Percentiles rank a stretch among this genome's conserved stretches.
Conservation (phyloP, 2,113 vertebrate genomes). For the Sphyrna mokarran region DNA sequence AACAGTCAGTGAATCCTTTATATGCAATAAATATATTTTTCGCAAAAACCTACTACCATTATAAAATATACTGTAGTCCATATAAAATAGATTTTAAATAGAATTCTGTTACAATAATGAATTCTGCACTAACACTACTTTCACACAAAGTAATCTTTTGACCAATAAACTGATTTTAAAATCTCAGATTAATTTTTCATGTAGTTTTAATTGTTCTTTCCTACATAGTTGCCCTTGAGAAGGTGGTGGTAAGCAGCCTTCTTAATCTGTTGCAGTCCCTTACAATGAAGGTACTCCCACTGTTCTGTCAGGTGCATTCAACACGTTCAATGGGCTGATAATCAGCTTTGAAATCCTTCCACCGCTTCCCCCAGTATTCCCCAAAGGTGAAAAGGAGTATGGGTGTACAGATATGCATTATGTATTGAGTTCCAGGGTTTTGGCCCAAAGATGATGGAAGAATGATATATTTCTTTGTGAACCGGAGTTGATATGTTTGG, state of each 20-base stretch:
- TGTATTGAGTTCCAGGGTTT: not conserved
- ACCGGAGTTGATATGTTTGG: not conserved
- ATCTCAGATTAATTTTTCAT: not conserved
- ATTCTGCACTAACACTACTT: not conserved
- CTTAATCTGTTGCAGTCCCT: not conserved
- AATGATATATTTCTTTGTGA: not conserved
- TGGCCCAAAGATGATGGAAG: not conserved
- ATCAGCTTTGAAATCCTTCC: too few species aligned
- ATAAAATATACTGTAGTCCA: not conserved
- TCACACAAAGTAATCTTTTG: not conserved
- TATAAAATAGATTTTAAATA: not conserved
- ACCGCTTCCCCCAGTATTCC: too few species aligned
- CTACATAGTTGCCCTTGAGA: not conserved
- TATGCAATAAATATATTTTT: not conserved
- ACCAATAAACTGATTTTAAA: not conserved
- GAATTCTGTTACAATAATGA: not conserved
- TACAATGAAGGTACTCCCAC: not conserved
- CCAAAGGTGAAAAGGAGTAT: too few species aligned
- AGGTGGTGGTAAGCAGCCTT: not conserved
- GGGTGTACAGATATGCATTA: too few species aligned
- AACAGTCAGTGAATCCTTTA: not conserved
- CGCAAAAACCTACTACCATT: not conserved
- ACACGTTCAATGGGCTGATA: too few species aligned
- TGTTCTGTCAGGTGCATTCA: not conserved
- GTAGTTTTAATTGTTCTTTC: not conserved